phyloP scores from a whole-genome alignment of 2,888 invertebrate species.

The Dicyrtomina minuta region DNA sequence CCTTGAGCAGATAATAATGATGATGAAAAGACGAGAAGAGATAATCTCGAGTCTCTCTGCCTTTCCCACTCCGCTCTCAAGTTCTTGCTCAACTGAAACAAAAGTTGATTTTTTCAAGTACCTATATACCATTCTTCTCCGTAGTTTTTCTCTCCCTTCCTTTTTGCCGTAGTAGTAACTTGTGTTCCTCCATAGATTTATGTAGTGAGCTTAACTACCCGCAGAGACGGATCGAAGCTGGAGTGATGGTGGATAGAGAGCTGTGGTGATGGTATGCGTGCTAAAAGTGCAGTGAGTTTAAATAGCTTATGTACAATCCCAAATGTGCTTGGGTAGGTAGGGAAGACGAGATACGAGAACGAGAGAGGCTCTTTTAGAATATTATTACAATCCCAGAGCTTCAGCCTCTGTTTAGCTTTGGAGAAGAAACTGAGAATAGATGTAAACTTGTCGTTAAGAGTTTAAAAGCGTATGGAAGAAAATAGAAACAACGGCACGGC shows the following conservation, averaged over 20 bases:
- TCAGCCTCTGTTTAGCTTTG: background rate
- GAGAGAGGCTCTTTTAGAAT: background rate
- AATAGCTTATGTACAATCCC: too few relatives aligned
- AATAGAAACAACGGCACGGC: slow-evolving; percentile 15
- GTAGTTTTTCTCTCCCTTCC: background rate
- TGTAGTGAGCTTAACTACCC: background rate
- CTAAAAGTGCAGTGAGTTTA: too few relatives aligned
- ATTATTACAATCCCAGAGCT: background rate
- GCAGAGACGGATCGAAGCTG: too few relatives aligned
- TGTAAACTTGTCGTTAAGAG: slow-evolving; percentile 14
- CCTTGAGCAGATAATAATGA: background rate
- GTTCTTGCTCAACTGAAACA: background rate
- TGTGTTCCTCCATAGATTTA: background rate
- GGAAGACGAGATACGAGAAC: background rate
- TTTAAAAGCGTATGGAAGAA: slow-evolving; percentile 6
- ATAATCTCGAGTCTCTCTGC: slow-evolving; percentile 6
- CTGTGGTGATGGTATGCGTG: too few relatives aligned
- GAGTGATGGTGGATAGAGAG: too few relatives aligned
- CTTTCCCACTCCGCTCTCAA: background rate
- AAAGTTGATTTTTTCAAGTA: background rate
- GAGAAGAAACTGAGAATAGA: background rate
- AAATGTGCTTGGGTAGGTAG: background rate
- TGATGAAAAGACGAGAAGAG: slow-evolving; percentile 7
- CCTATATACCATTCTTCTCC: background rate
- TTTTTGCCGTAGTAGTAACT: background rate